Evolutionary conservation across 2,113 vertebrate genomes (phyloP), one percentile per base, ranked within the genome.

Genomic region (Felis catus): DNA sequence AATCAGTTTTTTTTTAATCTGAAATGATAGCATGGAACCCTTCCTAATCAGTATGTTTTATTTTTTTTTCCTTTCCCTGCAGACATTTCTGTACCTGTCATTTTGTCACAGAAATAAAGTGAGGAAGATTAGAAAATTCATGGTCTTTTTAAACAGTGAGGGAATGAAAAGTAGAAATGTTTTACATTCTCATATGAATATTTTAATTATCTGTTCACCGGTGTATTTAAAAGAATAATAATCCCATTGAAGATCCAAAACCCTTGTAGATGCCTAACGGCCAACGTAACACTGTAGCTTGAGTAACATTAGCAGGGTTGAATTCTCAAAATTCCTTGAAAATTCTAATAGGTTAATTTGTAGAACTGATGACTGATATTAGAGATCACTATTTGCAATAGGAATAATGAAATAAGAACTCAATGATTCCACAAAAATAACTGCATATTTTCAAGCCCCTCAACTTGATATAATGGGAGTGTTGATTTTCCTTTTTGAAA

Each of bases 361-460:
- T 71, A 48, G 7, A 85, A 58, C 6, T 68, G 33, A 53, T 63
- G 27, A 39, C 33, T 91, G n/a, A 78, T 78, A 82, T n/a, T 76
- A 16, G 16, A 85, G 23, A 84, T 81, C 15, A 94, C 85, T 81
- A 39, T 71, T 96, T 86, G 91, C 76, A 86, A 66, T 31, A 88
- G 51, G 78, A 95, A 95, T 41, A 95, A 39, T 29, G 71, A n/a
- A 93, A 97, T 96, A 97, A 97, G 94, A 96, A 73, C 73, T 97
- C 81, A 23, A 95, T 74, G 76, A 87, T 70, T 89, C 27, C 7
- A 86, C 63, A 97, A 97, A 97, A 94, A 65, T 23, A 61, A 96
- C 80, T 48, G 45, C 41, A 61, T 94, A 96, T 97, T 97, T 98
- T 93, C 74, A 98, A 97, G 94, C 39, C 83, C 97, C 92, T 98